These are phyloP conservation scores for Lissocephala sabroskyi DNA, from an alignment of 2,888 invertebrate species.

Conservation along the genomic window DNA sequence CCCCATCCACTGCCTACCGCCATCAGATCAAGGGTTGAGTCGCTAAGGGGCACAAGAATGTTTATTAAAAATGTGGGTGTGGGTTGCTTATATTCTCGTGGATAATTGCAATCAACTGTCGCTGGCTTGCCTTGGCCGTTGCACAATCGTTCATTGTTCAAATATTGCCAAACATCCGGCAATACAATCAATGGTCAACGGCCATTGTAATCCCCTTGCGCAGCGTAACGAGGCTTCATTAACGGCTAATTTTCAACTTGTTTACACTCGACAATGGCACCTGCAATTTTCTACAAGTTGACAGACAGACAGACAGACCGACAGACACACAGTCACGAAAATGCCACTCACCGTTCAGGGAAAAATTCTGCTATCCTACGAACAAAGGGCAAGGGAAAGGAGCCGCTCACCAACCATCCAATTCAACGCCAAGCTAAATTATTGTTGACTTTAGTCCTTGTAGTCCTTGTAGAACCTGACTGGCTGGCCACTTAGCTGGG, in stretches of 20 bases:
- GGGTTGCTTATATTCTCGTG: too few species aligned
- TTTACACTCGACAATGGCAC: slow-evolving; percentile 53
- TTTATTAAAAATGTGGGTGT: too few species aligned
- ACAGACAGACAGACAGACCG: slow-evolving; percentile 16
- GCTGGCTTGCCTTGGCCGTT: too few species aligned
- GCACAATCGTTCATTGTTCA: too few species aligned
- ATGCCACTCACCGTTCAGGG: slow-evolving; percentile 51
- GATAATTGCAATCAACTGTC: too few species aligned
- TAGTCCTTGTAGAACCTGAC: slow-evolving; percentile 31
- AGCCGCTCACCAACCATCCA: background rate
- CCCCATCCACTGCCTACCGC: too few species aligned
- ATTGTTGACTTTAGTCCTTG: slow-evolving; percentile 60
- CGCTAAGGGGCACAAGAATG: too few species aligned
- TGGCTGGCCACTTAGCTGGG: slow-evolving; percentile 11
- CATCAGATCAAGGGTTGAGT: too few species aligned
- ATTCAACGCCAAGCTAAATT: slow-evolving; percentile 40
- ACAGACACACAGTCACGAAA: slow-evolving; percentile 6
- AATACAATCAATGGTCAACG: slow-evolving; percentile 38
- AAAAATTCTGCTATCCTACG: slow-evolving; percentile 11
- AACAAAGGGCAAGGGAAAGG: too few species aligned
- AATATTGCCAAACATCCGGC: slow-evolving; percentile 36
- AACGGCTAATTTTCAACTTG: slow-evolving; percentile 60
- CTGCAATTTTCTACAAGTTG: slow-evolving; percentile 27
- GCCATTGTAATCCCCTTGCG: background rate
- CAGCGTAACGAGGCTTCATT: slow-evolving; percentile 55